Conservation (phyloP, 2,797 vertebrate genomes). For the Clarias pachynema region DNA sequence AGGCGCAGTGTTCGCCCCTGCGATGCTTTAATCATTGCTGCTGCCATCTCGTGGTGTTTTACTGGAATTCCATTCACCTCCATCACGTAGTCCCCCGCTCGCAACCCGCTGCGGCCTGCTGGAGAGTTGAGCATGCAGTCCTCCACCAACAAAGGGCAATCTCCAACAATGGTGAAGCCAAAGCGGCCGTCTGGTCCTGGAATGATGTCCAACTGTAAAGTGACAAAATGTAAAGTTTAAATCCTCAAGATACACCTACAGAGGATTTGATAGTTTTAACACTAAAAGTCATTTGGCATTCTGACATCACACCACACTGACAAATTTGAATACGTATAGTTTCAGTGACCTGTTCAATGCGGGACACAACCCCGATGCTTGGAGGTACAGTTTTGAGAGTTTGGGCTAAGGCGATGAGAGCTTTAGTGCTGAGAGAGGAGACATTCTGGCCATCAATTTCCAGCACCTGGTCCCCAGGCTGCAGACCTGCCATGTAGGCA, state of each 20-base stretch:
- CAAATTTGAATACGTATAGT: neutral
- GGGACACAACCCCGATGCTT: slow-evolving; percentile 93
- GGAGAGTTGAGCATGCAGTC: slow-evolving; percentile 78
- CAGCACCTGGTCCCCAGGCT: slow-evolving; percentile 92
- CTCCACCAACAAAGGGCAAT: slow-evolving; percentile 81
- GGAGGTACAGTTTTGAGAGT: slow-evolving; percentile 87
- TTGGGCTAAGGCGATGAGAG: slow-evolving; percentile 82
- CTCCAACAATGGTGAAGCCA: slow-evolving; percentile 81
- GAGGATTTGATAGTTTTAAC: neutral
- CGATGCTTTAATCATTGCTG: slow-evolving; percentile 77
- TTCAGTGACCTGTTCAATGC: slow-evolving; percentile 73
- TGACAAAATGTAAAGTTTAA: neutral
- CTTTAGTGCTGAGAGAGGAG: slow-evolving; percentile 82
- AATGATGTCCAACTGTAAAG: slow-evolving; percentile 70
- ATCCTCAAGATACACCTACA: neutral
- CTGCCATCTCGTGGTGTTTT: slow-evolving; percentile 72
- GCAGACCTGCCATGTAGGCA: slow-evolving; percentile 87
- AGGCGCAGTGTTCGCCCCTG: slow-evolving; percentile 74
- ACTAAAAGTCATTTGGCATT: neutral
- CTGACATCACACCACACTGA: neutral
- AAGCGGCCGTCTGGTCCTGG: slow-evolving; percentile 75
- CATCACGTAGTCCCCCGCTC: slow-evolving; percentile 81
- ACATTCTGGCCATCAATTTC: slow-evolving; percentile 94
- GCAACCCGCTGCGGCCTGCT: slow-evolving; percentile 77
- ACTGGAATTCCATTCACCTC: slow-evolving; percentile 83